Evolutionary conservation across 2,113 vertebrate species (phyloP), one percentile per base, ranked within the genome.

Genomic region (Xenopus borealis): DNA sequence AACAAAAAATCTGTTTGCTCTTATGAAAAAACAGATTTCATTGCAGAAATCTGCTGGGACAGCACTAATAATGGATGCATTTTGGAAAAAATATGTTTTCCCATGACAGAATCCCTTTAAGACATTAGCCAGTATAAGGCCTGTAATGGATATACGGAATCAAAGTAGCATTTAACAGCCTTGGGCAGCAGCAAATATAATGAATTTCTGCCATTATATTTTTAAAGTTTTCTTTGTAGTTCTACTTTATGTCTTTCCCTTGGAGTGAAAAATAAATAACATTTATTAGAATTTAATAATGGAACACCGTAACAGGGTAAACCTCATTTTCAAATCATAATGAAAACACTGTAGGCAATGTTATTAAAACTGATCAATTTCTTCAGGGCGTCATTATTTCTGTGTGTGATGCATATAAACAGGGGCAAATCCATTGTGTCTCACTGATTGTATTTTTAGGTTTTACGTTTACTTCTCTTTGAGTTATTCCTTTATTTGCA

Each of bases 271-370:
- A 40, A 40, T 58, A 66, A 71, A 30, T 47, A 62, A 17, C 57
- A 71, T 47, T 58, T 55, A 67, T 67, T 71, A 59, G 7, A 40
- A 44, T 72, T 61, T 66, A 58, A 33, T 78, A 18, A 50, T 50
- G 44, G 30, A 78, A 66, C 10, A 53, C 3, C 27, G 45, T 12
- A 53, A 65, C 13, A 20, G 69, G 30, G 52, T 61, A 16, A 72
- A 62, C 55, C 52, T 52, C 44, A 52, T 61, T 61, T 61, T 67
- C 64, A 47, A 61, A 47, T 63, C 61, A 75, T 75, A 75, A 75
- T 75, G 66, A 75, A 62, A 69, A n/a, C 57, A 18, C 57, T 62
- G 23, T 52, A 45, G 57, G 57, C 72, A 62, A 52, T 40, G 65
- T 68, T 52, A 68, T 68, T 52, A 75, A 18, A 69, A 62, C 17